phyloP scores from a whole-genome alignment of 2,797 vertebrate species.

The Distichodus sexfasciatus region DNA sequence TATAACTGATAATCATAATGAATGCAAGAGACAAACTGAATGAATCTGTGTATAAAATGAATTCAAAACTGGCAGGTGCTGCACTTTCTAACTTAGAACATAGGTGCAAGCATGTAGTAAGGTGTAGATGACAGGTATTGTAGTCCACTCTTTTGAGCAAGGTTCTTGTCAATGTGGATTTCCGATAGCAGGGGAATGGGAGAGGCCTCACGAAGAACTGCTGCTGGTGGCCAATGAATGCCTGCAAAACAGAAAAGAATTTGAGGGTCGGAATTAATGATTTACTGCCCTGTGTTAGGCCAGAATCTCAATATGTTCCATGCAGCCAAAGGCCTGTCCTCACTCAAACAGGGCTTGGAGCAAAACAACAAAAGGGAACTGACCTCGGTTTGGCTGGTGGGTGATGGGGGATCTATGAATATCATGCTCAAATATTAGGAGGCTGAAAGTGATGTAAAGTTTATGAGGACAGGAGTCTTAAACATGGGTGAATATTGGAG shows the following conservation, averaged over 20 bases:
- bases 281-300: slow-evolving; percentile 27
- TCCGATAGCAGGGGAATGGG: slow-evolving; percentile 31
- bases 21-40: too few relatives aligned
- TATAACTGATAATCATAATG: too few relatives aligned
- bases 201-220: slow-evolving; percentile 65
- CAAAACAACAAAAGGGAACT: slow-evolving; percentile 57
- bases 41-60: too few relatives aligned
- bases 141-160: slow-evolving; percentile 37
- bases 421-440: slow-evolving; percentile 63
- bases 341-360: slow-evolving; percentile 66
- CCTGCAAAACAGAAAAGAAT: slow-evolving; percentile 62
- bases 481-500: slow-evolving; percentile 58
- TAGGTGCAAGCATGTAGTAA: background rate
- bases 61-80: too few relatives aligned
- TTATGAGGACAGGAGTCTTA: slow-evolving; percentile 41
- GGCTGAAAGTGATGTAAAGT: slow-evolving; percentile 44
- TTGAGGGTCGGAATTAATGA: slow-evolving; percentile 11
- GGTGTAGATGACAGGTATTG: slow-evolving; percentile 19
- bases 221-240: slow-evolving; percentile 69
- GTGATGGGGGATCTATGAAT: slow-evolving; percentile 57
- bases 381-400: slow-evolving; percentile 53
- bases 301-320: slow-evolving; percentile 59
- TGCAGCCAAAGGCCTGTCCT: slow-evolving; percentile 66
- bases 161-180: slow-evolving; percentile 38
- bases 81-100: background rate